These are phyloP conservation scores for Temnothorax longispinosus DNA, from an alignment of 1,140 invertebrate genomes.

Conservation along the genomic window DNA sequence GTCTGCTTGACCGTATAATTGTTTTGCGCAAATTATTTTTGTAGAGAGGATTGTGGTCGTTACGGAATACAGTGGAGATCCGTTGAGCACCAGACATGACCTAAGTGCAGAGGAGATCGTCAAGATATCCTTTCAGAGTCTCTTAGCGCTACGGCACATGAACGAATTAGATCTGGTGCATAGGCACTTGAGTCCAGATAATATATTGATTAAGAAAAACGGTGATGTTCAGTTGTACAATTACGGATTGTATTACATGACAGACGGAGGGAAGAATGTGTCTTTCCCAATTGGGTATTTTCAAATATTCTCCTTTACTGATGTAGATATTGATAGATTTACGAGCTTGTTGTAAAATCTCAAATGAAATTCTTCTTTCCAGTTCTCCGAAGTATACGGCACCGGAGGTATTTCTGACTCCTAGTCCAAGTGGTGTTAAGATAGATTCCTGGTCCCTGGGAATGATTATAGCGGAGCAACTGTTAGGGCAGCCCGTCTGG, in stretches of 20 bases:
- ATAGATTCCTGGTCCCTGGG: conserved; percentile 97
- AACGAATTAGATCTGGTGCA: conserved; percentile 92
- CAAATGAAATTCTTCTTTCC: conserved; percentile 63
- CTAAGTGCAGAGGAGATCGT: conserved; percentile 86
- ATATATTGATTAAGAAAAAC: conserved; percentile 92
- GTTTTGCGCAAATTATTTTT: conserved; percentile 75
- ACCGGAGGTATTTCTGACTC: conserved; percentile 92
- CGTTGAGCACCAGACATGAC: conserved; percentile 83
- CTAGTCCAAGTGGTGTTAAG: conserved; percentile 88
- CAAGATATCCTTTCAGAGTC: conserved; percentile 89
- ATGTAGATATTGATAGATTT: conserved; percentile 6
- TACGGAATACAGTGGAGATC: conserved; percentile 93
- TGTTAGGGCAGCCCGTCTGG: conserved; percentile 90
- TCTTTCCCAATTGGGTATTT: conserved; percentile 96
- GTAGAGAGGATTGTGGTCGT: conserved; percentile 96
- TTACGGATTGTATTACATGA: conserved; percentile 97
- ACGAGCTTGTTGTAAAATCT: background rate
- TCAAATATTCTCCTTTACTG: conserved; percentile 32
- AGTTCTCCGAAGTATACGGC: conserved; percentile 93
- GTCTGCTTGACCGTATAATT: conserved; percentile 13
- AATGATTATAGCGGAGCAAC: conserved; percentile 93
- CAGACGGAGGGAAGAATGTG: conserved; percentile 92
- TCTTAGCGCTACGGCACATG: conserved; percentile 91
- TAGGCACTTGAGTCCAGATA: conserved; percentile 93
- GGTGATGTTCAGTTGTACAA: conserved; percentile 94